Base-by-base conservation (phyloP, 2,888 invertebrate genomes). In the Listrodromus nycthemerus region DNA sequence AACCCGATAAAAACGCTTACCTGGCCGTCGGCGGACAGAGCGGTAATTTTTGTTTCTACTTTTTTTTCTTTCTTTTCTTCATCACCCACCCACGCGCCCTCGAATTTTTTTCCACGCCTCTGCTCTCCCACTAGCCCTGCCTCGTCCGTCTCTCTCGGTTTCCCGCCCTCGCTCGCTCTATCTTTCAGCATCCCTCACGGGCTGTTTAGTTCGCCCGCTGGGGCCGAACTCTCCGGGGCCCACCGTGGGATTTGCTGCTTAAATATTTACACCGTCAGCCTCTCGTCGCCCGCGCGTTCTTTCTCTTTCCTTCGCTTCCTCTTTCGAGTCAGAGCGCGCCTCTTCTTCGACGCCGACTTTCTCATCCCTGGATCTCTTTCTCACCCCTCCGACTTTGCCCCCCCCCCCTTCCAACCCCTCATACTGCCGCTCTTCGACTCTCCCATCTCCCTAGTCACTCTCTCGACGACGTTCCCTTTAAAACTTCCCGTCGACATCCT, bases 211-310 rank as follows among this genome's bases (percentile, higher is more conserved):
- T 70, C 77, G 55, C 84, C 76, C 76, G 63, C 52, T 73, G 58
- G 67, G 41, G 70, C 77, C 61, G 78, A 61, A 67, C 24, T 61
- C 30, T 71, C 80, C 81, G 76, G 79, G 76, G 79, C 79, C 80
- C 69, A 75, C 69, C 74, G 66, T 76, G 83, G 83, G 88, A 91
- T 90, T 89, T 87, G 85, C 88, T 86, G 87, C 86, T 90, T 88
- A 91, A 91, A 92, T 91, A 90, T 91, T 91, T 91, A 89, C 88
- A 86, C 83, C 84, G 82, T 83, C 86, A 86, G 85, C 73, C 83
- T 82, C 74, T 71, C 71, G 66, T 66, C 66, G 55, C 67, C 30
- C 30, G 75, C 78, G 45, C 58, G 55, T 74, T 69, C 83, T 83
- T 65, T 63, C 66, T 69, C 83, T 70, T 70, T 52, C 73, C 65